These are phyloP conservation scores for Caenorhabditis sp. DNA, from an alignment of 2,888 invertebrate genomes.

Conservation along the genomic window DNA sequence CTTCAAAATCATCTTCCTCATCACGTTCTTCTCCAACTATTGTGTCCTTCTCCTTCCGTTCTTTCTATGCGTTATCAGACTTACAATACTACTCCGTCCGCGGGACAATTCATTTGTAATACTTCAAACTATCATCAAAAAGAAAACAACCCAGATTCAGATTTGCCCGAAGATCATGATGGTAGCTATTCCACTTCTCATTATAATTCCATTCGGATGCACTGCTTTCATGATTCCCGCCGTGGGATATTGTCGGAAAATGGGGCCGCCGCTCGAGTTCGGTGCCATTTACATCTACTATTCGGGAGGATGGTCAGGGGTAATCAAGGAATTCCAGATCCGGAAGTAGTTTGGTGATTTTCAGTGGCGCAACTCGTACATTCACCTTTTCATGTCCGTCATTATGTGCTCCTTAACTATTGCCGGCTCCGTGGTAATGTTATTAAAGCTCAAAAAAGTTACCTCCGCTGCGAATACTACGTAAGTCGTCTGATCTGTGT, in stretches of 20 bases:
- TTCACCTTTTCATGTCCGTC: constrained; percentile 28
- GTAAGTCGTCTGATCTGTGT: background rate
- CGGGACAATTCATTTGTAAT: constrained; percentile 6
- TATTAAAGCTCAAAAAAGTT: constrained; percentile 9
- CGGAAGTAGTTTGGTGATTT: too few relatives aligned
- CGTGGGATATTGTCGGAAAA: constrained; percentile 34
- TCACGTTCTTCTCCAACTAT: constrained; percentile 39
- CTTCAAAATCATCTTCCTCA: constrained; percentile 38
- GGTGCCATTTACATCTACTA: constrained; percentile 43
- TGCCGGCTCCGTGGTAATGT: constrained; percentile 1
- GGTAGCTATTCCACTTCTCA: constrained; percentile 5
- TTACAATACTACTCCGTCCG: constrained; percentile 31
- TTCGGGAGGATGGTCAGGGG: constrained; percentile 15
- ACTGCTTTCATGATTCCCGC: constrained; percentile 40
- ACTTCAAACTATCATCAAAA: background rate
- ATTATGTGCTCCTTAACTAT: constrained; percentile 19
- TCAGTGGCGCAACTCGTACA: constrained; percentile 35
- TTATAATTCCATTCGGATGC: constrained; percentile 30
- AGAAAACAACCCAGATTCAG: constrained; percentile 5
- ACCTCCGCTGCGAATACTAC: background rate
- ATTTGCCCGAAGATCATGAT: constrained; percentile 21
- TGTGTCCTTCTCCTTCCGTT: constrained; percentile 24
- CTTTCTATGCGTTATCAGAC: constrained; percentile 23
- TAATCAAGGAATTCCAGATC: too few relatives aligned
- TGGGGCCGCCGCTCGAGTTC: constrained; percentile 19